Base-by-base conservation (phyloP, 2,888 invertebrate genomes). In the Hydropsyche betteni region DNA sequence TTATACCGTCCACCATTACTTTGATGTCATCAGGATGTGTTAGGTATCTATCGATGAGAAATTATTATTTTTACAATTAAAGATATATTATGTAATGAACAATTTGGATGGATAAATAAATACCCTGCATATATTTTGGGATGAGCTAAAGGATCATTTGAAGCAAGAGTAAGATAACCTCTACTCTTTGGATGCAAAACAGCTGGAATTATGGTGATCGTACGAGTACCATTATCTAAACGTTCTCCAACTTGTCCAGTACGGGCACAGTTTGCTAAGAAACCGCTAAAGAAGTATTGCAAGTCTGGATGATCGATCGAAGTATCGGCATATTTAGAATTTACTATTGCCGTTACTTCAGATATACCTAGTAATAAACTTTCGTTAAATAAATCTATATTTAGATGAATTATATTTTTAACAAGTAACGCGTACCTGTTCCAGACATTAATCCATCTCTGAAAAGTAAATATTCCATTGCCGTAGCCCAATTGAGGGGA, bases 401-500 rank as follows among this genome's bases (percentile, higher is more conserved):
- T 61, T 10, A 2, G 8, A 8, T 58, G 36, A 68, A 33, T 0
- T 8, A 4, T 2, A 71, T 38, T 24, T 24, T 24, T 24, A 24
- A 24, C 2, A 24, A 24, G 24, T 24, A 24, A 24, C 3, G 80
- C 82, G 84, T 81, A 86, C 95, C 95, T 58, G 95, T 95, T 24
- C 95, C 95, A 12, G 95, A 94, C 94, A 96, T 95, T 0, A 95
- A 88, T 2, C 95, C 95, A 83, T 96, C 95, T 75, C 95, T 89
- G 85, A 95, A 95, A 10, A 96, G 88, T 38, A 96, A 85, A 81
- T 95, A 96, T 83, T 96, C 96, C 94, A 95, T 95, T 1, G 95
- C 95, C 0, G 95, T 95, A 16, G 95, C 95, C 95, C 95, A 95
- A 85, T 95, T 95, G n/a, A 95, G 88, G 0, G 95, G 92, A 0